These are phyloP conservation scores for Ormyrus pomaceus DNA, from an alignment of 2,888 invertebrate genomes.

Conservation along the genomic window DNA sequence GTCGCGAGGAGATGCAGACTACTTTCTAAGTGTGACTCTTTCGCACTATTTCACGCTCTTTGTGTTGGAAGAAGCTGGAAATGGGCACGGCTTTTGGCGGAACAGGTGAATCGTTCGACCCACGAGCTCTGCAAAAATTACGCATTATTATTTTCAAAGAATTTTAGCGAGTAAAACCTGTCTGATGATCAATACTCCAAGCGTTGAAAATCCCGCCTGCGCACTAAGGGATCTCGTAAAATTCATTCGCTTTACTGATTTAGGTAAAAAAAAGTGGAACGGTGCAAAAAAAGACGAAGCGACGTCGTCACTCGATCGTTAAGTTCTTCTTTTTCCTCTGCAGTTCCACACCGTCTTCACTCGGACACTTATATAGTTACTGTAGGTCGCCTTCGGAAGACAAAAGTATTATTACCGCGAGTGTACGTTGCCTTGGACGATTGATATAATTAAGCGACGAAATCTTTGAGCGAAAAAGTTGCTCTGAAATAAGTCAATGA, in stretches of 20 bases:
- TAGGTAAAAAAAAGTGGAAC: not conserved
- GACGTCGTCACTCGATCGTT: conserved; percentile 16
- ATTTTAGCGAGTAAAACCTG: too few species aligned
- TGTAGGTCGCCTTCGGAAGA: not conserved
- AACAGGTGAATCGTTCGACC: too few species aligned
- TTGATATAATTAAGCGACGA: not conserved
- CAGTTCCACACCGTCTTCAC: not conserved
- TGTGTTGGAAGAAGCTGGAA: too few species aligned
- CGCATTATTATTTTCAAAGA: too few species aligned
- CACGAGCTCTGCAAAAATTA: too few species aligned
- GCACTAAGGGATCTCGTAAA: not conserved
- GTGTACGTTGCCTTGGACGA: not conserved
- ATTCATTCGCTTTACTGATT: conserved; percentile 6
- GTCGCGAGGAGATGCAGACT: not conserved
- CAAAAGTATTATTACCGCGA: conserved; percentile 9
- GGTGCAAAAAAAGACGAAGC: not conserved
- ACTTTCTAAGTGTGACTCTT: too few species aligned
- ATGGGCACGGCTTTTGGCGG: too few species aligned
- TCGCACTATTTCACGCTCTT: too few species aligned
- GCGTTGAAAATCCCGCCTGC: not conserved
- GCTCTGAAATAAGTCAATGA: too few species aligned
- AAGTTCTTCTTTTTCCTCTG: not conserved
- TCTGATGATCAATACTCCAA: too few species aligned
- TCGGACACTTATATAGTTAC: not conserved
- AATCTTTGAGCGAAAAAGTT: too few species aligned